Percentiles rank a stretch among this genome's conserved stretches.
Evolutionary conservation across 2,113 vertebrate genomes (phyloP).

Genomic region (Capreolus pygargus): DNA sequence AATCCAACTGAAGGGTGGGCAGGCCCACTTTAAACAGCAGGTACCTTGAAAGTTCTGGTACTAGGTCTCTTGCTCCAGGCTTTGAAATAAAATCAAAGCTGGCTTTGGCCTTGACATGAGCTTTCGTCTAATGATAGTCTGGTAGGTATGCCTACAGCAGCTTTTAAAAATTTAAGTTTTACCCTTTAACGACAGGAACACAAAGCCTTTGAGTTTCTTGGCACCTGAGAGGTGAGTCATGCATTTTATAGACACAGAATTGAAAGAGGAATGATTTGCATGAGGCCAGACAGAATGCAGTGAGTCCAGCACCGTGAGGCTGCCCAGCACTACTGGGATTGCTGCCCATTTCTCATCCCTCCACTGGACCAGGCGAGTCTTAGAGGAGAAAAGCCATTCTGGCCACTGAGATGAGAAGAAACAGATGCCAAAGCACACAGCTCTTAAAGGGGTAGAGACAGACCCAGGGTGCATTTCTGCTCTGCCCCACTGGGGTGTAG

Average conservation of each 20-base stretch:
- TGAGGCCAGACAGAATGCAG: not conserved
- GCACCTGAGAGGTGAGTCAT: conserved; percentile 40
- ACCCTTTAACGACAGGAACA: conserved; percentile 22
- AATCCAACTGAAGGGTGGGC: not conserved
- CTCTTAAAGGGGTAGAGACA: not conserved
- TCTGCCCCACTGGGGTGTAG: not conserved
- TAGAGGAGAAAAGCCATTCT: not conserved
- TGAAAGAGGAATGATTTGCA: not conserved
- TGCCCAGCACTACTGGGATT: not conserved
- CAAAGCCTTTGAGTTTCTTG: conserved; percentile 58
- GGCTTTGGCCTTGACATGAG: not conserved
- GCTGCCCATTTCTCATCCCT: not conserved
- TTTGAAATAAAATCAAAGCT: conserved; percentile 44
- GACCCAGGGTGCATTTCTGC: not conserved
- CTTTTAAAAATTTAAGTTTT: not conserved
- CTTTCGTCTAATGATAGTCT: conserved; percentile 20
- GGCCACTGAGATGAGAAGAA: not conserved
- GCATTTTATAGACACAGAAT: conserved; percentile 32
- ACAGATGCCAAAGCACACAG: not conserved
- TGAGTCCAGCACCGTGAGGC: rapidly evolving
- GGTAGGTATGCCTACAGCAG: not conserved
- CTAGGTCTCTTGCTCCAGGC: not conserved
- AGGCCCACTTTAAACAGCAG: not conserved
- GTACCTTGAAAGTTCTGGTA: not conserved
- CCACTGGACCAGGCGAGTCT: not conserved